Base-by-base conservation (phyloP, 1,140 invertebrate genomes). In the Homalodisca vitripennis region DNA sequence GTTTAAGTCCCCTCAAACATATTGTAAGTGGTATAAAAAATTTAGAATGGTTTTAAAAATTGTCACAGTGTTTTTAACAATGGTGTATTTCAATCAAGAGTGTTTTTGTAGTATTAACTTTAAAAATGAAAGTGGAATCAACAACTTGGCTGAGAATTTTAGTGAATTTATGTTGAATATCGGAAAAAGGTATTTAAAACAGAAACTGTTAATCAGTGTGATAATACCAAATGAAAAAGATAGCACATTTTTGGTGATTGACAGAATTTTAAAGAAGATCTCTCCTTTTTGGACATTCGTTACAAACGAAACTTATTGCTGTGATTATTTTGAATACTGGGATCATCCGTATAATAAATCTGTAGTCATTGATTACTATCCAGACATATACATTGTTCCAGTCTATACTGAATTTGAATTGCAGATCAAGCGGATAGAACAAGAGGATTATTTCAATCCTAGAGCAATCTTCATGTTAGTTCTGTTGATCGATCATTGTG, bases 341-440 rank as follows among this genome's bases (percentile, higher is more conserved):
- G 26, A 6, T 6, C 24, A 22, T 27, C 24, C 22, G 26, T 60
- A 26, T n/a, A 10, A 26, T n/a, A 10, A 27, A 60, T 13, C 26
- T 27, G n/a, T 30, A 27, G 14, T 6, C 12, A 27, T 24, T 27
- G 3, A 60, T 10, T 26, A 26, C 2, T 27, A 27, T 29, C 27
- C 55, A 22, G 14, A 27, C 12, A 60, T 30, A 13, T 60, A 60
- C 26, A 60, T 60, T 27, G n/a, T 60, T 27, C 55, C 55, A 27
- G 22, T 60, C 13, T 13, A 30, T 60, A 22, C 14, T 27, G 13
- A 27, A 22, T 60, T 60, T 6, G 27, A 60, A 60, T 27, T 26
- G 26, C 55, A 60, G 29, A 10, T 60, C 2, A 27, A 2, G 3
- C 14, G n/a, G 14, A 27, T 60, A 12, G 24, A 60, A 30, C 12